Base-by-base conservation (phyloP, 2,113 vertebrate genomes). In the Myiagra hebetior region DNA sequence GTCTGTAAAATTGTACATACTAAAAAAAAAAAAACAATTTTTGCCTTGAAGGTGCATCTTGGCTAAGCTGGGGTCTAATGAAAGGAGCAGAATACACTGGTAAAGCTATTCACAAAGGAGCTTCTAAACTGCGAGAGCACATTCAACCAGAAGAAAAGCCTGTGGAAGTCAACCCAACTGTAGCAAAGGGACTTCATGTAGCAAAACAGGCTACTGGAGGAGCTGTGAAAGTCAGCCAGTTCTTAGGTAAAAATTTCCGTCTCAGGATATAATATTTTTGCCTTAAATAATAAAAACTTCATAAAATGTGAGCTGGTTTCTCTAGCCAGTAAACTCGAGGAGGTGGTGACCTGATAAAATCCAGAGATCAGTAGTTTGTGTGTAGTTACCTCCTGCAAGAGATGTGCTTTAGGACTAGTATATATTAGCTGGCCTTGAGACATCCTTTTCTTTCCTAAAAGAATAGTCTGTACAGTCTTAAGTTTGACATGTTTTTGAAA, bases 201-300 rank as follows among this genome's bases (percentile, higher is more conserved):
- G 99, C 99, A 88, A 99, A 99, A 97, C 99, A 99, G 87, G 99
- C 99, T 30, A 99, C 99, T 1, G 99, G 99, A 59, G 99, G 99
- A 65, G 99, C 99, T 19, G 99, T 99, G 13, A 99, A 99, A 98
- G 99, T 99, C 98, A 99, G 99, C 97, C 99, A 99, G 46, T 99
- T 99, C 96, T 97, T 99, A 86, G 99, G 99, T 99, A 98, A 98
- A 80, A 31, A 16, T 69, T 68, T 18, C 10, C 3, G 15, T 63
- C 46, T 82, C 15, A 35, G 13, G 74, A 30, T 57, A 27, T 39
- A 50, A 7, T 28, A n/a, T 63, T 89, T 87, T 49, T 91, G 17
- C 23, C 35, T 89, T 70, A 70, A 86, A 56, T 41, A 60, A 46
- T 49, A 60, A 53, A 41, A 56, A 33, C 33, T 86, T 21, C 0